Evolutionary conservation across 2,888 invertebrate species (phyloP).

Genomic region (Drosophila meridiana): DNA sequence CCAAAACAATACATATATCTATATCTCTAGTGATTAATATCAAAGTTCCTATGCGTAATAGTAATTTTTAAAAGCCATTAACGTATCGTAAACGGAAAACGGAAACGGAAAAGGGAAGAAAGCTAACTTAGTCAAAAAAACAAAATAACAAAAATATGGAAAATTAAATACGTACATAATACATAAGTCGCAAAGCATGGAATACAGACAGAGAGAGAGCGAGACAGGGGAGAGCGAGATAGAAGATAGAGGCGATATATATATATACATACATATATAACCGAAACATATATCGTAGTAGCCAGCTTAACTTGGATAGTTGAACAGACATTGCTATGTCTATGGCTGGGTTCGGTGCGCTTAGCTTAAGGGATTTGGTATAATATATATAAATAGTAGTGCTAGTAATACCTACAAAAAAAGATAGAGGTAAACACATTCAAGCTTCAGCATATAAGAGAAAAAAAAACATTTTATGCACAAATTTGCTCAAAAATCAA

Average conservation of each 20-base stretch:
- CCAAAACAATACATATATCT: conserved; percentile 55
- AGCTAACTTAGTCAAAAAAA: conserved; percentile 48
- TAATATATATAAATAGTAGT: conserved; percentile 38
- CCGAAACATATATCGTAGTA: conserved; percentile 62
- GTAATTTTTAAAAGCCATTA: conserved; percentile 69
- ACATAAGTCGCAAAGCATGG: conserved; percentile 57
- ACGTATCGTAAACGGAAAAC: conserved; percentile 57
- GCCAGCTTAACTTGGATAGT: conserved; percentile 39
- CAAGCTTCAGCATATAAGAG: conserved; percentile 55
- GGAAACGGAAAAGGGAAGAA: conserved; percentile 8
- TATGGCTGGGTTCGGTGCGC: conserved; percentile 53
- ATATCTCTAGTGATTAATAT: conserved; percentile 83
- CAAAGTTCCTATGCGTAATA: conserved; percentile 83
- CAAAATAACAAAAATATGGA: conserved; percentile 20
- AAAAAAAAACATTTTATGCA: conserved; percentile 61
- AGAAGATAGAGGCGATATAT: conserved; percentile 13
- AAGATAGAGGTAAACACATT: conserved; percentile 39
- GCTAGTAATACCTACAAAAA: conserved; percentile 41
- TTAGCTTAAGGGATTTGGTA: conserved; percentile 53
- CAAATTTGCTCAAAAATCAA: conserved; percentile 71
- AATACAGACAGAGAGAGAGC: not conserved
- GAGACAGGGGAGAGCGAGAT: conserved; percentile 7
- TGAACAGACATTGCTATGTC: conserved; percentile 1
- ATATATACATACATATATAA: conserved; percentile 51
- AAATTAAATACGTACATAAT: conserved; percentile 81